phyloP scores from a whole-genome alignment of 1,140 invertebrate genomes.

The Drosophila equinoxialis region DNA sequence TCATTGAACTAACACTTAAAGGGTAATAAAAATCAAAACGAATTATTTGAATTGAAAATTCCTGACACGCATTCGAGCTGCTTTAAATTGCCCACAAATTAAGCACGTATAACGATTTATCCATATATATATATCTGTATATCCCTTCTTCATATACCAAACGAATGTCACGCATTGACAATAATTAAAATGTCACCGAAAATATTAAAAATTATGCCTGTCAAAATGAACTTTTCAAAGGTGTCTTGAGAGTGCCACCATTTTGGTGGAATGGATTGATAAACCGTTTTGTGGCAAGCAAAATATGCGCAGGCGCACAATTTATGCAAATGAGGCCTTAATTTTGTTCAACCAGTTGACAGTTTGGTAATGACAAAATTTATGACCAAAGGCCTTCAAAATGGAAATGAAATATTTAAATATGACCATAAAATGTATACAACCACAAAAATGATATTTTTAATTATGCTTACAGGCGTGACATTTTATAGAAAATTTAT shows the following conservation, averaged over 20 bases:
- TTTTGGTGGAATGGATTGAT: neutral
- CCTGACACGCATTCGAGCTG: conserved; percentile 49
- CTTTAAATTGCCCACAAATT: conserved; percentile 59
- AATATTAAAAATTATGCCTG: conserved; percentile 39
- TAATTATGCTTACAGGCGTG: conserved; percentile 66
- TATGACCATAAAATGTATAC: conserved; percentile 37
- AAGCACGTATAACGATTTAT: conserved; percentile 40
- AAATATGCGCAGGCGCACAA: conserved; percentile 1
- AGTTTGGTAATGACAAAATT: conserved; percentile 62
- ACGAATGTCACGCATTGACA: conserved; percentile 39
- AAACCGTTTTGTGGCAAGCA: conserved; percentile 3
- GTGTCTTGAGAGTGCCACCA: conserved; percentile 12
- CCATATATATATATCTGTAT: conserved; percentile 11
- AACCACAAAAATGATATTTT: conserved; percentile 58
- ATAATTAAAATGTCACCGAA: conserved; percentile 57
- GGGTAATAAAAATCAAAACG: neutral
- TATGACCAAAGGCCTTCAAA: conserved; percentile 52
- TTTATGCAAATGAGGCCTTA: conserved; percentile 71
- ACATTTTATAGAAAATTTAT: conserved; percentile 70
- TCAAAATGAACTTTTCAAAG: conserved; percentile 44
- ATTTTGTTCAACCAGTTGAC: conserved; percentile 49
- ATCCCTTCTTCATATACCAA: neutral
- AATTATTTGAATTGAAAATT: conserved; percentile 19
- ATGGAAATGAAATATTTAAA: conserved; percentile 38
- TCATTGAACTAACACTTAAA: conserved; percentile 15